A percentile compares a stretch with the other conserved stretches of the same genome.
Conservation (phyloP, 2,888 invertebrate species). For the Ormyrus labotus region DNA sequence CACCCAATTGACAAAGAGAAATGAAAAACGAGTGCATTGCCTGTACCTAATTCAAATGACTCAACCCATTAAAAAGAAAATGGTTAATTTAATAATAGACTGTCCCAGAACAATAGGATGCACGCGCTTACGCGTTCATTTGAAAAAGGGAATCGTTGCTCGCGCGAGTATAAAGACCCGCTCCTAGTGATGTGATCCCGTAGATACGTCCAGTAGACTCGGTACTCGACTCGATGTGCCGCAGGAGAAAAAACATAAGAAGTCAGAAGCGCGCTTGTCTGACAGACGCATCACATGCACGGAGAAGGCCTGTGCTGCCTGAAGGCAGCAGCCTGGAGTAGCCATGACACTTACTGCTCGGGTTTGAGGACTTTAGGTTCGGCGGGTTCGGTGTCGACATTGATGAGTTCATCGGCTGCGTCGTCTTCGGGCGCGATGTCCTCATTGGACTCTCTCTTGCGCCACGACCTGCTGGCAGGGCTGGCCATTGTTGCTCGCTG, state of each 20-base stretch:
- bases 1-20: constrained; percentile 2
- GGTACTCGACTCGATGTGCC: too few species aligned
- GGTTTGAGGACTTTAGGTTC: constrained; percentile 34
- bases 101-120: background rate
- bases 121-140: background rate
- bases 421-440: background rate
- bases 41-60: too few species aligned
- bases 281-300: background rate
- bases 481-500: too few species aligned
- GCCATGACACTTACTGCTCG: constrained; percentile 38
- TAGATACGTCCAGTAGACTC: too few species aligned
- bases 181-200: too few species aligned
- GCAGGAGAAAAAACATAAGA: background rate
- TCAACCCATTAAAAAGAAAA: too few species aligned
- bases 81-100: too few species aligned
- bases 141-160: background rate
- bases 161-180: background rate
- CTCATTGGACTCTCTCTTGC: too few species aligned
- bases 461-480: too few species aligned
- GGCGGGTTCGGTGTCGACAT: constrained; percentile 30
- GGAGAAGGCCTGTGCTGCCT: too few species aligned
- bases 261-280: background rate
- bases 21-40: background rate
- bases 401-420: constrained; percentile 40
- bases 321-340: too few species aligned